Evolutionary conservation across 2,888 invertebrate genomes (phyloP).

Genomic region (Sturmia bella): DNA sequence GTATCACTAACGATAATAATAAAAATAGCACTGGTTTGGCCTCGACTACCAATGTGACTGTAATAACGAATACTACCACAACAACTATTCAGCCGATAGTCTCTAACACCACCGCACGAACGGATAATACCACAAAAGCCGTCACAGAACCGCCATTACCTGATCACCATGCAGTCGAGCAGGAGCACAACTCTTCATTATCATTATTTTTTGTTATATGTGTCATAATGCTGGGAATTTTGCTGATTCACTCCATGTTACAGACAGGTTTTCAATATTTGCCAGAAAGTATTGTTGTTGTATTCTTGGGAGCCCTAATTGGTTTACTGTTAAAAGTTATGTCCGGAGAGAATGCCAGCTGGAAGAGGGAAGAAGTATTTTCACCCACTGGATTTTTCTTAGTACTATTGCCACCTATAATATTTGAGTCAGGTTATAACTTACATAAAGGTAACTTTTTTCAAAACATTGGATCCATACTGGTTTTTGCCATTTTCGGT

Average conservation of each 20-base stretch:
- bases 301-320: slow-evolving; percentile 95
- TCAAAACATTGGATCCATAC: slow-evolving; percentile 99
- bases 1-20: slow-evolving; percentile 8
- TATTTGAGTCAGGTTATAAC: slow-evolving; percentile 99
- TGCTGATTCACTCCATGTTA: slow-evolving; percentile 96
- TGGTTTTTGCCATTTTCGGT: slow-evolving; percentile 98
- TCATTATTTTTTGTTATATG: slow-evolving; percentile 99
- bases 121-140: slow-evolving; percentile 81
- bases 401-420: slow-evolving; percentile 97
- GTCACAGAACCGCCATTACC: slow-evolving; percentile 91
- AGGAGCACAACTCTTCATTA: slow-evolving; percentile 97
- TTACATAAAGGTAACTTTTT: slow-evolving; percentile 98
- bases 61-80: slow-evolving; percentile 21
- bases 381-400: slow-evolving; percentile 99
- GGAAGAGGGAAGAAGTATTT: slow-evolving; percentile 98
- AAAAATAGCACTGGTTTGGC: slow-evolving; percentile 30
- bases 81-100: slow-evolving; percentile 14
- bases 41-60: slow-evolving; percentile 10
- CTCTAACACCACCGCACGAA: slow-evolving; percentile 44
- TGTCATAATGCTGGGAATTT: slow-evolving; percentile 95
- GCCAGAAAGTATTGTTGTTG: slow-evolving; percentile 98
- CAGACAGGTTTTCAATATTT: slow-evolving; percentile 97
- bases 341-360: slow-evolving; percentile 93
- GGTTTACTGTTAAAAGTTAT: slow-evolving; percentile 94
- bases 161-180: slow-evolving; percentile 94